phyloP scores from a whole-genome alignment of 1,140 invertebrate genomes.

The Bombus pyrosoma region DNA sequence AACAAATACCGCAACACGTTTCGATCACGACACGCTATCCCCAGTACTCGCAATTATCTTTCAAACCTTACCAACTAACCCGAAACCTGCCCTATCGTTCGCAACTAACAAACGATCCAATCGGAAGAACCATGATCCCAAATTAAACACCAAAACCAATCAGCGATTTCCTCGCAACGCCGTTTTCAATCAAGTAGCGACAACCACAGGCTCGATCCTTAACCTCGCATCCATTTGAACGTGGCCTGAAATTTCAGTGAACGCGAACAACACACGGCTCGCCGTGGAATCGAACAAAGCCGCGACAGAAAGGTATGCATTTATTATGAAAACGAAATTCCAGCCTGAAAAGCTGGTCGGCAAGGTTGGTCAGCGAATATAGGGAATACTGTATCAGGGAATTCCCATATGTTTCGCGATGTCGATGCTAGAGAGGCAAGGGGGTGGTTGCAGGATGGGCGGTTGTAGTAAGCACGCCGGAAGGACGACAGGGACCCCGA shows the following conservation, averaged over 20 bases:
- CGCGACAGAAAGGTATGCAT: constrained; percentile 30
- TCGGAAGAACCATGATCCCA: background rate
- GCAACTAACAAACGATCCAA: background rate
- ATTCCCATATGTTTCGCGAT: constrained; percentile 48
- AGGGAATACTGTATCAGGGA: constrained; percentile 43
- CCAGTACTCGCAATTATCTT: background rate
- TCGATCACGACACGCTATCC: background rate
- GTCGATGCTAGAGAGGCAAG: constrained; percentile 29
- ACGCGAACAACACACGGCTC: background rate
- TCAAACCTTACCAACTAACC: background rate
- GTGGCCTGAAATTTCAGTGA: background rate
- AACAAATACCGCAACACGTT: background rate
- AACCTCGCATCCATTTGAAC: background rate
- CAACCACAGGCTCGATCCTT: background rate
- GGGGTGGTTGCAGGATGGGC: constrained; percentile 60
- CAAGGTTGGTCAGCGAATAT: constrained; percentile 30
- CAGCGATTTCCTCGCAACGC: background rate
- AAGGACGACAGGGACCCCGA: constrained; percentile 62
- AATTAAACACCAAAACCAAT: background rate
- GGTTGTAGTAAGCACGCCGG: constrained; percentile 59
- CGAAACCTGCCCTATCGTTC: background rate
- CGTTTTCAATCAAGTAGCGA: background rate
- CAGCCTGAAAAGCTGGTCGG: background rate
- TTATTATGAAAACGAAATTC: constrained; percentile 36
- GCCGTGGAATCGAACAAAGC: constrained; percentile 26